A percentile compares a stretch with the other conserved stretches of the same genome.
Conservation (phyloP, 1,140 invertebrate species). For the Teleogryllus occipitalis region DNA sequence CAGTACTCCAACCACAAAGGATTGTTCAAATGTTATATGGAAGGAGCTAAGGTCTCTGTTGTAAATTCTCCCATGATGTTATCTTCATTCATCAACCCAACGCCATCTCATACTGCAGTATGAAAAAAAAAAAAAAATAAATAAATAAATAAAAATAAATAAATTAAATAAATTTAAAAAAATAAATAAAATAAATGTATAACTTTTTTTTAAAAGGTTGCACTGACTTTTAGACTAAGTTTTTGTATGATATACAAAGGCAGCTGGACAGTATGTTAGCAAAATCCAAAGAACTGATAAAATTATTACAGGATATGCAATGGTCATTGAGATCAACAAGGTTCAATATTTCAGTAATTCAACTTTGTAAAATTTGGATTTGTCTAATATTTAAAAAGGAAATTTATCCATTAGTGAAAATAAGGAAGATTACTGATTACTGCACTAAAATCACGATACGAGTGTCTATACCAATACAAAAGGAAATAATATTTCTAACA, state of each 20-base stretch:
- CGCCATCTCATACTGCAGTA: not conserved
- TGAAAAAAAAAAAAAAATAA: not conserved
- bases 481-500: not conserved
- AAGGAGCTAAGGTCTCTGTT: not conserved
- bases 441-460: too few species aligned
- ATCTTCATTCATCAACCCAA: not conserved
- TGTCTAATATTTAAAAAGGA: too few species aligned
- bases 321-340: too few species aligned
- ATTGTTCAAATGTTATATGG: not conserved
- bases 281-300: too few species aligned
- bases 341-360: too few species aligned
- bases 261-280: too few species aligned
- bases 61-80: not conserved
- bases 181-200: not conserved
- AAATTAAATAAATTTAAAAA: not conserved
- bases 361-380: too few species aligned
- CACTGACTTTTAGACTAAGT: not conserved
- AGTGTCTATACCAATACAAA: not conserved
- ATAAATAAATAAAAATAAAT: not conserved
- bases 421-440: too few species aligned
- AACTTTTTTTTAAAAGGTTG: not conserved
- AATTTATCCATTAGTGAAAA: too few species aligned
- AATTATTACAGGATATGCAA: too few species aligned
- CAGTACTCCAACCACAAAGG: not conserved
- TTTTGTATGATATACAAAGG: too few species aligned